Evolutionary conservation across 2,888 invertebrate species (phyloP), one percentile per base, ranked within the genome.

Genomic region (Onthophagus sagittarius): DNA sequence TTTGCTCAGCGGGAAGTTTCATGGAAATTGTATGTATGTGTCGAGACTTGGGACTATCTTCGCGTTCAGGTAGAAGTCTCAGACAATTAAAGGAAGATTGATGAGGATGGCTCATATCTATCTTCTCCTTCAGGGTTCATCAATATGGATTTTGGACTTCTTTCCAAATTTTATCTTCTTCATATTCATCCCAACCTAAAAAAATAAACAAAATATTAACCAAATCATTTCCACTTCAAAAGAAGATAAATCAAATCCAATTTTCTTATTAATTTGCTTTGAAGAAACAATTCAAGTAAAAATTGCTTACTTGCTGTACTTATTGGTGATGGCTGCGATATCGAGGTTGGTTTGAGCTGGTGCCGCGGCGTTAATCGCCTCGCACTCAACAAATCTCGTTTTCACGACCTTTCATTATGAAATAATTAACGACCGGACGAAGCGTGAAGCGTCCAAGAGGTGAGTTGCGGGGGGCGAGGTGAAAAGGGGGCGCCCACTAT

Each of bases 351-450:
- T 13, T 15, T 15, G 64, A 64, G 14, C 64, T 15, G 63, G 63
- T 14, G 14, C 14, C 7, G n/a, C 23, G 64, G 64, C 64, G 9
- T 64, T 64, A 67, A 67, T 67, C 67, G 67, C 15, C 63, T n/a
- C 67, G 67, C 67, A 67, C 67, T 67, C 67, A 67, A 67, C 67
- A 67, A 67, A 67, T 67, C 67, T 67, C 23, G 67, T 67, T 67
- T 67, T 67, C 67, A 31, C 67, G 67, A 23, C 67, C 32, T 67
- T 67, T 67, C 67, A 67, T 67, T 67, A 67, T 23, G 67, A 67
- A 31, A 67, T 67, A 67, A 67, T 67, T 67, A 67, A 67, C 15
- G 67, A 23, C 31, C n/a, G n/a, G 67, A 23, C 23, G n/a, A 7
- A 67, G 67, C 9, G 32, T 32, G 13, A 67, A 32, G 67, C 67